phyloP scores from a whole-genome alignment of 2,797 vertebrate species.

The Gymnoscopelus microlampas region DNA sequence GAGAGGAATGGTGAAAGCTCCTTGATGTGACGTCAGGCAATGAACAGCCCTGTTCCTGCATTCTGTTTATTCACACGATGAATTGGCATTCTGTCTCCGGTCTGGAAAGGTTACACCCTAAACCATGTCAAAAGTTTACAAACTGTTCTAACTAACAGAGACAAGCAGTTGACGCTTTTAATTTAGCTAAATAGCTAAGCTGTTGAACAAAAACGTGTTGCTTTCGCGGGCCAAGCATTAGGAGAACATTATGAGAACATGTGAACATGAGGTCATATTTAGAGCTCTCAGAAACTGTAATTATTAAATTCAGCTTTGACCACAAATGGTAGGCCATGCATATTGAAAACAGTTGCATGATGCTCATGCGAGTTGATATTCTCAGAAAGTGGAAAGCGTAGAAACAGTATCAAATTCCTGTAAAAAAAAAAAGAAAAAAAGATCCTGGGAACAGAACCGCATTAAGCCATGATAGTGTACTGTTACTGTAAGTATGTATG shows the following conservation, averaged over 20 bases:
- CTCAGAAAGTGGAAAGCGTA: not conserved
- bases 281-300: slow-evolving; percentile 8
- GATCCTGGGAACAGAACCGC: not conserved
- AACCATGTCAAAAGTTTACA: not conserved
- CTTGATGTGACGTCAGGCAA: slow-evolving; percentile 52
- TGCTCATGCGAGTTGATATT: not conserved
- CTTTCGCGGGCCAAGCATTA: slow-evolving; percentile 3
- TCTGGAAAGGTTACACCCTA: slow-evolving; percentile 53
- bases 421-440: not conserved
- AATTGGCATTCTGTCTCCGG: slow-evolving; percentile 66
- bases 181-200: not conserved
- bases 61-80: slow-evolving; percentile 67
- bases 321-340: slow-evolving; percentile 53
- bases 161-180: slow-evolving; percentile 3
- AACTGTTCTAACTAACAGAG: slow-evolving; percentile 8
- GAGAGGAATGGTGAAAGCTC: slow-evolving; percentile 60
- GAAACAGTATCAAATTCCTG: not conserved
- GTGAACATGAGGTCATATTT: slow-evolving; percentile 13
- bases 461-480: not conserved
- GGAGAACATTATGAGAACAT: slow-evolving; percentile 16
- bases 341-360: slow-evolving; percentile 21
- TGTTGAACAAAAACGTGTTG: not conserved
- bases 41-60: slow-evolving; percentile 46
- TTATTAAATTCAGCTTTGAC: slow-evolving; percentile 30
- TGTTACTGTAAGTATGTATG: not conserved